phyloP scores from a whole-genome alignment of 92 coral and sea anemone genomes.

The Porites rus region DNA sequence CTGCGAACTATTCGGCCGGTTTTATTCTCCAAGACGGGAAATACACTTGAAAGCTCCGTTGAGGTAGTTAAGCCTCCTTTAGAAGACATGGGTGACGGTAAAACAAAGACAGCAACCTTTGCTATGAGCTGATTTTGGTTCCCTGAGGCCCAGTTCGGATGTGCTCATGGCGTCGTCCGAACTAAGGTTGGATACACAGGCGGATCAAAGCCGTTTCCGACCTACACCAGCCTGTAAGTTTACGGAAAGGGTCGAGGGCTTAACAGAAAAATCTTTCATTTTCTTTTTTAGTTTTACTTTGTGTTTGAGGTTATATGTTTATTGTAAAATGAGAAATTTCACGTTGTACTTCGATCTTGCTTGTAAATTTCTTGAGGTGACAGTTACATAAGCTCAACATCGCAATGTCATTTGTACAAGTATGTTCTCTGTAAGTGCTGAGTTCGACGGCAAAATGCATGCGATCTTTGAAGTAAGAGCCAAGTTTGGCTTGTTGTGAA shows the following conservation, averaged over 20 bases:
- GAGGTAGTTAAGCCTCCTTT: constrained; percentile 57
- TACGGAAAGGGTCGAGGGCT: neutral
- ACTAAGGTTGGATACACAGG: constrained; percentile 99
- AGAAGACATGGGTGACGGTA: constrained; percentile 55
- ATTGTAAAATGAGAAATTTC: neutral
- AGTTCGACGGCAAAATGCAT: neutral
- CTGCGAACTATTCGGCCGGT: constrained; percentile 57
- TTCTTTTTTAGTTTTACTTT: neutral
- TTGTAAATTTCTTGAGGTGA: neutral
- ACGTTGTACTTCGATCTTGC: neutral
- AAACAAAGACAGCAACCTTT: constrained; percentile 86
- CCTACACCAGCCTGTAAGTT: constrained; percentile 97
- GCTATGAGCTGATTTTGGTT: constrained; percentile 99
- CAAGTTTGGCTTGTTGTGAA: neutral
- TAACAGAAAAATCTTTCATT: neutral
- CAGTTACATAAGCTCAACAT: neutral
- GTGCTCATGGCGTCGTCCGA: constrained; percentile 89
- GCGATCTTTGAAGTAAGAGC: neutral
- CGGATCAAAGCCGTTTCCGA: constrained; percentile 85
- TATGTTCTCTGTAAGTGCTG: neutral
- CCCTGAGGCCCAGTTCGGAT: constrained; percentile 99
- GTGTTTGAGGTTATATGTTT: neutral
- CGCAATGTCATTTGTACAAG: neutral
- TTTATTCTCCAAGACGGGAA: constrained; percentile 65
- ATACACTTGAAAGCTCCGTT: constrained; percentile 49